Evolutionary conservation across 2,113 vertebrate species (phyloP), one percentile per base, ranked within the genome.

Genomic region (Lepus timidus): DNA sequence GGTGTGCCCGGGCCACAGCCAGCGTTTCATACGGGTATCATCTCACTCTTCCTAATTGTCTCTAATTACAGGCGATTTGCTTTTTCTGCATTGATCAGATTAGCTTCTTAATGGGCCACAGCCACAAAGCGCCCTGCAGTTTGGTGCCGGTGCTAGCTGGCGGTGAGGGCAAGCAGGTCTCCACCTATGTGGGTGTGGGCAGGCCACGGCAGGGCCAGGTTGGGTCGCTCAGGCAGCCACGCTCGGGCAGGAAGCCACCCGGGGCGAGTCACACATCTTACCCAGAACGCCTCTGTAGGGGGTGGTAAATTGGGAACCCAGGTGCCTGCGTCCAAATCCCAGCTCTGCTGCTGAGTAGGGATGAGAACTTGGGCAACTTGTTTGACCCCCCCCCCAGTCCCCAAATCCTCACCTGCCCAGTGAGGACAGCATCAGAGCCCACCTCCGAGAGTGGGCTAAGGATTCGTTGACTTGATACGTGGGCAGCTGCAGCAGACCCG

Each of bases 31-130:
- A 80, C 70, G n/a, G 85, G 82, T 20, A 67, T 86, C 58, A 90
- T 90, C 78, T 85, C 61, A 73, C 91, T 74, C 58, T 92, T 95
- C 85, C 96, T 96, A 95, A 97, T 96, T 36, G 39, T 86, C 88
- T 81, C 96, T 97, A 96, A 97, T 96, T 94, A 95, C 62, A 95
- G 93, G 95, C 88, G 95, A 96, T 97, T 95, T 96, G 96, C 91
- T 95, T 82, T 94, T 89, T 92, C 75, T 93, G 71, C 94, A 95
- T 95, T 94, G 96, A 97, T 96, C 94, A 96, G 93, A 96, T 96
- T 95, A 96, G 94, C 95, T 96, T 95, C 67, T 44, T 88, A 91
- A 95, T 80, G 82, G 31, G 70, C 70, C 85, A 27, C 79, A 83
- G 88, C 78, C 80, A 90, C 94, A 97, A 93, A 86, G 86, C 88